Conservation (phyloP, 2,888 invertebrate species). For the Cremastinae sp. region DNA sequence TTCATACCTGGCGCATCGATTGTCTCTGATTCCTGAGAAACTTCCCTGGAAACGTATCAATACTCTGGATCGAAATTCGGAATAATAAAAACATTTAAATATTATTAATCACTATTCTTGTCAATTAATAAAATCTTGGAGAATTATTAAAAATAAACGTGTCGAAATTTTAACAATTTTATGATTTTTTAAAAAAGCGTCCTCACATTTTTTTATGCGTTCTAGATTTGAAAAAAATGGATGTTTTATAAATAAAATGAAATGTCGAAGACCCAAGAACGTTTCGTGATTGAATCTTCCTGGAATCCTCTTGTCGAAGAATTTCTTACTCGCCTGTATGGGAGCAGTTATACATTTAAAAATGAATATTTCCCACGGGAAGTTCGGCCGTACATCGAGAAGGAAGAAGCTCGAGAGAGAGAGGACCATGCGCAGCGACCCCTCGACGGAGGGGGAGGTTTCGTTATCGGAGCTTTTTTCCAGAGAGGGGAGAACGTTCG, state of each 20-base stretch:
- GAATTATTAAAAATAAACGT: no score
- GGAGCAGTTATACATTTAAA: conserved; percentile 7
- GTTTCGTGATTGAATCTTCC: no score
- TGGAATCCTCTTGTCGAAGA: no score
- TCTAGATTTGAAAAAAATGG: no score
- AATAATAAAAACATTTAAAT: no score
- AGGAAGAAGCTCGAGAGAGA: conserved; percentile 46
- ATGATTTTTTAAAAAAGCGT: no score
- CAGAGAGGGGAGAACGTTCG: conserved; percentile 61
- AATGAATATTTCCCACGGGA: conserved; percentile 51
- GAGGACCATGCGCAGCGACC: conserved; percentile 28
- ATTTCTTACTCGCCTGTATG: not conserved
- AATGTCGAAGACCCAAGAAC: no score
- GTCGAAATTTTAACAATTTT: no score
- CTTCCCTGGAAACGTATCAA: not conserved
- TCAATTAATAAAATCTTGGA: no score
- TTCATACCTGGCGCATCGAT: conserved; percentile 71
- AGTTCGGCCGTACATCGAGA: conserved; percentile 26
- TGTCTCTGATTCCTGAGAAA: conserved; percentile 32
- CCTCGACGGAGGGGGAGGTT: conserved; percentile 48
- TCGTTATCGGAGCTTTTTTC: conserved; percentile 23
- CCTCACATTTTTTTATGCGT: not conserved
- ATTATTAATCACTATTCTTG: no score
- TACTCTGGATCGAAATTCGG: not conserved
- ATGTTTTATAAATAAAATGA: no score